Conservation (phyloP, 2,888 invertebrate species). For the Noctua pronuba region DNA sequence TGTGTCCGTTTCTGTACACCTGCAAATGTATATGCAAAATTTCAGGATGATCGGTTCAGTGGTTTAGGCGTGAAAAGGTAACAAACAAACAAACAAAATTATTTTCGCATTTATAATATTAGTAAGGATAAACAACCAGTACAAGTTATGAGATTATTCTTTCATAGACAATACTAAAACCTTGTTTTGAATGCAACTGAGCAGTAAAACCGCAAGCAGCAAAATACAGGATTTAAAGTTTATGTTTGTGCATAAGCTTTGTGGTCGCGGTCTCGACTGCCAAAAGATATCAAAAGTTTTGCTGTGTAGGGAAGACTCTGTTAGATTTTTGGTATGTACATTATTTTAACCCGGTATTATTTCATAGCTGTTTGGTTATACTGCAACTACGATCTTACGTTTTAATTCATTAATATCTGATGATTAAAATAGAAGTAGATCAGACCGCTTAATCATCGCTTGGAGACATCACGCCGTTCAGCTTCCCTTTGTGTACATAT, state of each 20-base stretch:
- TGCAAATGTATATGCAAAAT: too few species aligned
- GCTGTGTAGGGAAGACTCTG: neutral
- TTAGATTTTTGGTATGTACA: neutral
- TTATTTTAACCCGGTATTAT: neutral
- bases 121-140: neutral
- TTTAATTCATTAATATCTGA: neutral
- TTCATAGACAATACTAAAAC: conserved; percentile 10
- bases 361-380: neutral
- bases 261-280: conserved; percentile 13
- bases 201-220: conserved; percentile 16
- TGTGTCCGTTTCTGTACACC: too few species aligned
- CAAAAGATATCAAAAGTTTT: conserved; percentile 20
- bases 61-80: too few species aligned
- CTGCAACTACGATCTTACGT: neutral
- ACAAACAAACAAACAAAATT: too few species aligned
- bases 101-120: too few species aligned
- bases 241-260: conserved; percentile 35
- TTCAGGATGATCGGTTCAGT: too few species aligned
- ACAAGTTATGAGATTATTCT: neutral
- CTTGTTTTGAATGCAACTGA: conserved; percentile 29
- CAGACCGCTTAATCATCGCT: neutral
- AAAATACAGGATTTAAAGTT: conserved; percentile 42
- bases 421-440: neutral
- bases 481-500: neutral
- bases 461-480: neutral